Conservation (phyloP, 2,113 vertebrate genomes). For the Agelaius tricolor region DNA sequence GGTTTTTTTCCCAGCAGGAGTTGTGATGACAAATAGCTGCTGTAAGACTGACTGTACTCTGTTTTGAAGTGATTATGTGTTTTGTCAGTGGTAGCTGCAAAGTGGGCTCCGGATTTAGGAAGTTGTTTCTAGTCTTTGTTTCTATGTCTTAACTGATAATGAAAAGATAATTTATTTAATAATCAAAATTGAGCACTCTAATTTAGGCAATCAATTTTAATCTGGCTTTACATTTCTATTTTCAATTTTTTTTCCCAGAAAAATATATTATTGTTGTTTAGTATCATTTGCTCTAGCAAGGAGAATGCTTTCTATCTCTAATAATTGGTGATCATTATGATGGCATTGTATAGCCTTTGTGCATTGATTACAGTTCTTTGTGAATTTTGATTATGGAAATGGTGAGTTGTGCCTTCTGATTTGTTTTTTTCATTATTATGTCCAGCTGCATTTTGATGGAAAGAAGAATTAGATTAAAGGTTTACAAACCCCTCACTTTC, state of each 20-base stretch:
- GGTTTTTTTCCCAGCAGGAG: neutral
- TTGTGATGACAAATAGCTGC: neutral
- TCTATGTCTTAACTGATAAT: neutral
- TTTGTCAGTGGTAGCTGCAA: neutral
- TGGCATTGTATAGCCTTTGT: neutral
- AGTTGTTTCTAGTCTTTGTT: neutral
- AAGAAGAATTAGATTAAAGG: neutral
- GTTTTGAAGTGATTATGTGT: neutral
- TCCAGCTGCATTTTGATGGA: neutral
- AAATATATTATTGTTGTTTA: neutral
- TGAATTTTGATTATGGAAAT: neutral
- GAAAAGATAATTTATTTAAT: neutral
- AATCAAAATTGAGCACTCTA: neutral
- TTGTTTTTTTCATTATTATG: neutral
- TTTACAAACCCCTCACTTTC: neutral
- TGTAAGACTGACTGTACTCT: neutral
- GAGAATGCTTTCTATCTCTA: neutral
- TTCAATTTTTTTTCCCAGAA: neutral
- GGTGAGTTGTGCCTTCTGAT: neutral
- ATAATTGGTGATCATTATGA: neutral
- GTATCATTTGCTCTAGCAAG: neutral
- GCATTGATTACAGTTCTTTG: neutral
- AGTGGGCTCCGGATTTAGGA: neutral
- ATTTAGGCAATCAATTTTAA: neutral
- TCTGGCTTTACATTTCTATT: neutral